Evolutionary conservation across 1,140 invertebrate species (phyloP).

Genomic region (Euglossa dilemma): DNA sequence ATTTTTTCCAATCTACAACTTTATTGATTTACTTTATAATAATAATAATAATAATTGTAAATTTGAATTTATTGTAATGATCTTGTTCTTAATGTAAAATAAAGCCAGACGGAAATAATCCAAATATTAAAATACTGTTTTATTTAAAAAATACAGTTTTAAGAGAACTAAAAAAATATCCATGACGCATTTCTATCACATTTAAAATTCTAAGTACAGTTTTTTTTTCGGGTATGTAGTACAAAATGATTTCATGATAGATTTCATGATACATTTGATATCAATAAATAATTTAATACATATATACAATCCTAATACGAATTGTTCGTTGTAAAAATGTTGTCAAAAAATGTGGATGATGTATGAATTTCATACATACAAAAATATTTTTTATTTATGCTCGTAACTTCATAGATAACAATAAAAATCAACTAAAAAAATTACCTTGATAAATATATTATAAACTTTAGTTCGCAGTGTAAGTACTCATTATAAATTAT

Average conservation of each 20-base stretch:
- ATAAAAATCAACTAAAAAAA: neutral
- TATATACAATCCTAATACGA: conserved; percentile 43
- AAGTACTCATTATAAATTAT: conserved; percentile 8
- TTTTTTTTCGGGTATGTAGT: neutral
- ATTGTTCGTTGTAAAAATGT: neutral
- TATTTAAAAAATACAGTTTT: conserved; percentile 19
- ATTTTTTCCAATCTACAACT: neutral
- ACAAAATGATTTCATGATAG: conserved; percentile 25
- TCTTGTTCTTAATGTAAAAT: neutral
- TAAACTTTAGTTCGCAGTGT: neutral
- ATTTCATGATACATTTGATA: conserved; percentile 27
- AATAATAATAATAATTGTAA: neutral
- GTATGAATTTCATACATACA: conserved; percentile 1
- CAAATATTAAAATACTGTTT: conserved; percentile 3
- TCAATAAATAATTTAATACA: conserved; percentile 59
- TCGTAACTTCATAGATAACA: neutral
- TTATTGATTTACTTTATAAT: neutral
- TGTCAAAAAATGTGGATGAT: neutral
- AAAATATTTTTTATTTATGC: neutral
- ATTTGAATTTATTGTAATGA: conserved; percentile 24
- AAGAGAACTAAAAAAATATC: neutral
- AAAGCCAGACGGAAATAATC: neutral
- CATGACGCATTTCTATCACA: conserved; percentile 4
- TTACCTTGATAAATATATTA: neutral
- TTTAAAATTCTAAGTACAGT: conserved; percentile 24